A percentile compares a stretch with the other conserved stretches of the same genome.
Conservation (phyloP, 2,797 vertebrate species). For the Loriculus beryllinus region DNA sequence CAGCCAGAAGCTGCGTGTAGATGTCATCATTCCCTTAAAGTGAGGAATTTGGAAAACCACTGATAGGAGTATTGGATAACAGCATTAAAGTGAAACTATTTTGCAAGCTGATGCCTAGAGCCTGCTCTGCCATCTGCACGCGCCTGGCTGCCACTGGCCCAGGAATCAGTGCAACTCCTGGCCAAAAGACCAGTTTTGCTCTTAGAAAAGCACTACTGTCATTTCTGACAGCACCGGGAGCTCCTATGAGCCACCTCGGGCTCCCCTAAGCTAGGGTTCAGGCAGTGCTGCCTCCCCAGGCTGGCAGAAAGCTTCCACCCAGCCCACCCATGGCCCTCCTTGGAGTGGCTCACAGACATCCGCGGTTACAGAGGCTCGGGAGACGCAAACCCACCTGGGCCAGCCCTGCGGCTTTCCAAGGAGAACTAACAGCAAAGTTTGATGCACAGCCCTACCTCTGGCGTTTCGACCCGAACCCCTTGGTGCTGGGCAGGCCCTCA, state of each 20-base stretch:
- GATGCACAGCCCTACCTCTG: not conserved
- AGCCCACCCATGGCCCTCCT: not conserved
- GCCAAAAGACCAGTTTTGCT: not conserved
- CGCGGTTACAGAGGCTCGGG: not conserved
- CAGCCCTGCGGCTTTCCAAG: not conserved
- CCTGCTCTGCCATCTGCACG: not conserved
- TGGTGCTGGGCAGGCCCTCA: not conserved
- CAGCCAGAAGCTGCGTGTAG: not conserved
- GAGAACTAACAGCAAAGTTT: too few species aligned
- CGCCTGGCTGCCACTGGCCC: not conserved
- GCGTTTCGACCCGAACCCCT: fast-evolving
- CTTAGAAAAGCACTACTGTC: not conserved
- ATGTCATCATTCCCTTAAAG: not conserved
- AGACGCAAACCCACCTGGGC: too few species aligned
- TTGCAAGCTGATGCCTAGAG: not conserved
- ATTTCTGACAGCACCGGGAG: not conserved
- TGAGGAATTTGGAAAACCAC: not conserved
- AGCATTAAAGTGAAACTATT: constrained; percentile 51
- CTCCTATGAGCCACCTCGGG: not conserved
- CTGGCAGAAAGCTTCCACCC: not conserved
- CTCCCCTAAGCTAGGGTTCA: fast-evolving
- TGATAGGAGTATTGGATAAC: not conserved
- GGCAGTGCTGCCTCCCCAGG: not conserved
- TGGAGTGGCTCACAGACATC: fast-evolving
- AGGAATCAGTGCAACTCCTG: fast-evolving